Evolutionary conservation across 2,888 invertebrate genomes (phyloP).

Genomic region (Camponotus fellah): DNA sequence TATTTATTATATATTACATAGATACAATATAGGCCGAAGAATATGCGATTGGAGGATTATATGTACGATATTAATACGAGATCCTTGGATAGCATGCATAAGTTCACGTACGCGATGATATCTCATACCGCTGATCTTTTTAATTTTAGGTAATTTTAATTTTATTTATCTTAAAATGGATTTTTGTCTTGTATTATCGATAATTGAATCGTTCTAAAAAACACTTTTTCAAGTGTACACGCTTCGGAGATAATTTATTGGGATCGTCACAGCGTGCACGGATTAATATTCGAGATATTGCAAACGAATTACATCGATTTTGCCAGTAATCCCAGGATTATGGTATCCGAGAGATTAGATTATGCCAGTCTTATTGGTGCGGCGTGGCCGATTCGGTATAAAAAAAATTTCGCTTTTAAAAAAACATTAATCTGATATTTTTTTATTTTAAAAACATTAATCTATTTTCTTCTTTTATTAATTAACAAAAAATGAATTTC

Average conservation of each 20-base stretch:
- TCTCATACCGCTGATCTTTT: slow-evolving; percentile 75
- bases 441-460: neutral
- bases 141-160: slow-evolving; percentile 76
- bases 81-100: slow-evolving; percentile 77
- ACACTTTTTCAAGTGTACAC: slow-evolving; percentile 59
- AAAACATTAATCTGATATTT: neutral
- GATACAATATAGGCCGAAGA: slow-evolving; percentile 73
- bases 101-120: slow-evolving; percentile 76
- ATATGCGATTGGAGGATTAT: slow-evolving; percentile 74
- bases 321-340: slow-evolving; percentile 71
- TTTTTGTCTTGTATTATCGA: neutral
- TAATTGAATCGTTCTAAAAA: neutral
- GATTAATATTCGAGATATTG: slow-evolving; percentile 72
- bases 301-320: slow-evolving; percentile 70
- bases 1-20: slow-evolving; percentile 23
- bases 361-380: slow-evolving; percentile 66
- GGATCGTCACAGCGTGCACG: slow-evolving; percentile 73
- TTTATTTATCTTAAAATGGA: neutral
- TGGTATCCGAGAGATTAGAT: slow-evolving; percentile 69
- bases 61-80: slow-evolving; percentile 76
- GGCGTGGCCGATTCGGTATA: slow-evolving; percentile 75
- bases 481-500: neutral
- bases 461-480: neutral
- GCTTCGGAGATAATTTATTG: slow-evolving; percentile 70
- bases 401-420: neutral